phyloP scores from a whole-genome alignment of 2,888 invertebrate genomes.

The Craniophora ligustri region DNA sequence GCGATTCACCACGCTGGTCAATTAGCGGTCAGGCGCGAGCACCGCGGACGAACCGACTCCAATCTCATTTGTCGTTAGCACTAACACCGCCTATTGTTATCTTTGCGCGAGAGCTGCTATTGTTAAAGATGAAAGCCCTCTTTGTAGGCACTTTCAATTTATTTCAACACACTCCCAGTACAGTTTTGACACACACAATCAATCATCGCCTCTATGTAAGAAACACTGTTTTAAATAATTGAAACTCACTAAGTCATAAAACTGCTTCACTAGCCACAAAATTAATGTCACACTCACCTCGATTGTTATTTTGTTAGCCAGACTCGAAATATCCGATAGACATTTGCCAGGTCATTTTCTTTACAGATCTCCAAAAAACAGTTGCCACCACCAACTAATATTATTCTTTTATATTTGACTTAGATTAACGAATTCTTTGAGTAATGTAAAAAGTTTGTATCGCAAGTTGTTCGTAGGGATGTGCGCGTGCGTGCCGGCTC shows the following conservation, averaged over 20 bases:
- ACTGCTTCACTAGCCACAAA: constrained; percentile 59
- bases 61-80: constrained; percentile 65
- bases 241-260: constrained; percentile 50
- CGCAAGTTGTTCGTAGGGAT: constrained; percentile 15
- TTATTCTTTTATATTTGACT: constrained; percentile 2
- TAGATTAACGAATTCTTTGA: constrained; percentile 28
- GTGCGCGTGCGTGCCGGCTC: constrained; percentile 61
- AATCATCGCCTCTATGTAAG: constrained; percentile 31
- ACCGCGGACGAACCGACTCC: constrained; percentile 61
- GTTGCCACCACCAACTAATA: no score
- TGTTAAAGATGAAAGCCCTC: constrained; percentile 57
- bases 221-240: constrained; percentile 18
- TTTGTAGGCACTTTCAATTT: constrained; percentile 42
- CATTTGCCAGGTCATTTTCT: constrained; percentile 27
- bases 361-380: constrained; percentile 7
- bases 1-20: constrained; percentile 80
- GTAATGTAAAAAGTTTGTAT: constrained; percentile 42
- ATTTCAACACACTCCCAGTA: constrained; percentile 44
- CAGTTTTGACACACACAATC: constrained; percentile 38
- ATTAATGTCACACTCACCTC: constrained; percentile 72
- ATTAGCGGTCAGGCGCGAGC: constrained; percentile 74
- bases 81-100: constrained; percentile 65
- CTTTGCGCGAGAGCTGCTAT: constrained; percentile 60
- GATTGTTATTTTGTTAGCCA: constrained; percentile 56
- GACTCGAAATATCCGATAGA: constrained; percentile 49